Evolutionary conservation across 53 echinoderm and acorn worm genomes (phyloP), one percentile per base, ranked within the genome.

Genomic region (Holothuria scabra): DNA sequence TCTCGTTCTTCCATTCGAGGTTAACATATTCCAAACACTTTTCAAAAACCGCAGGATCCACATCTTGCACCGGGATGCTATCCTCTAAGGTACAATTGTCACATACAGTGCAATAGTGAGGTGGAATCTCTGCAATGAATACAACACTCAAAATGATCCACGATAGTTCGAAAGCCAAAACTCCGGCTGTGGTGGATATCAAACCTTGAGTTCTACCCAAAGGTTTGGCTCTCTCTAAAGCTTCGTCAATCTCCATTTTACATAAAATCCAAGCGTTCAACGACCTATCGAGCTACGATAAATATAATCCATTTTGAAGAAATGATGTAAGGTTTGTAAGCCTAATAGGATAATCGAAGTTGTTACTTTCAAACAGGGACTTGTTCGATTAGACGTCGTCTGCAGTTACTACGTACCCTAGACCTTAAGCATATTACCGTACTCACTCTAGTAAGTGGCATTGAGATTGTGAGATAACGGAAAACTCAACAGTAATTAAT

Each of bases 221-320:
- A 30, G 78, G 78, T 31, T 78, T 78, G 29, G 78, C 78, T 31
- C 32, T 78, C 58, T 20, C 5, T 9, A 78, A 32, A 4, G 78
- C 78, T 14, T 26, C 78, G n/a, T 78, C 78, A 1, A 78, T 30
- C 58, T 78, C 78, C 78, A 78, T 78, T 26, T 26, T 78, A 16
- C 8, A 3, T 41, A 14, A 52, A 6, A 18, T 52, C 52, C 18
- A 52, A 52, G 52, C 18, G 14, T 52, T 52, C 18, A 52, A 16
- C 18, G 52, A 52, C 18, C 0, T 18, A 52, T 18, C 52, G 16
- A 18, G 18, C 52, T 52, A 18, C 3, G 18, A 18, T 16, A 18
- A 52, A 52, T 16, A 4, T 3, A 8, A 14, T 14, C 3, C 52
- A 18, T 52, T 52, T 8, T 41, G 10, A 41, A 35, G 35, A 35